Evolutionary conservation across 2,888 invertebrate species (phyloP), one percentile per base, ranked within the genome.

Genomic region (Zootermopsis nevadensis): DNA sequence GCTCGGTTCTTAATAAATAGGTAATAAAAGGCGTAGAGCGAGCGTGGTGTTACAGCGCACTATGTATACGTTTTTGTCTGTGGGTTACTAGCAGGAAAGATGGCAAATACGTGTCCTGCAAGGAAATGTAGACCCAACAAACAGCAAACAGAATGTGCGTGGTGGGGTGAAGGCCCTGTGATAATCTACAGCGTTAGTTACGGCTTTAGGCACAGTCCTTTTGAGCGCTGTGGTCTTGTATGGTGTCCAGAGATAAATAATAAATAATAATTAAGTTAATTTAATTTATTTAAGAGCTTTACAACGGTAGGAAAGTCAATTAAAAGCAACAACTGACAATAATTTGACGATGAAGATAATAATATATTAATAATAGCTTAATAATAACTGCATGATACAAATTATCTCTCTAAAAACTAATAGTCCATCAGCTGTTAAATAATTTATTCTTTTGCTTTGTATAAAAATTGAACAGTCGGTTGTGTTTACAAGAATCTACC

Each of bases 1-100:
- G 27, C 48, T 76, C 27, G 27, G 80, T 83, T 80, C 80, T 80
- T 83, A 83, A 83, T 80, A 83, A 83, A 83, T 83, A 83, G 83
- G 69, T 83, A 83, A 83, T 83, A 83, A 83, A 83, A 83, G 76
- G 27, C 42, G 27, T 30, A 60, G 76, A 27, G 27, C 19, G 33
- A 2, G 22, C 38, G 33, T 12, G 35, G 38, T 35, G 27, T 38
- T 76, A n/a, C 42, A n/a, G 42, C n/a, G 19, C 76, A 38, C 35
- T 76, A 76, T 76, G 38, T n/a, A 27, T 42, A 76, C 42, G 76
- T 76, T 76, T 42, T 76, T 76, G 76, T 42, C 38, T 38, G 77
- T 55, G 77, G 77, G 53, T 77, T 77, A 55, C 77, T 77, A 30
- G 48, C 53, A 31, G 77, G 48, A 31, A 33, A 77, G 77, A 77